Evolutionary conservation across 1,140 invertebrate genomes (phyloP), one percentile per base, ranked within the genome.

Genomic region (Myzus persicae): DNA sequence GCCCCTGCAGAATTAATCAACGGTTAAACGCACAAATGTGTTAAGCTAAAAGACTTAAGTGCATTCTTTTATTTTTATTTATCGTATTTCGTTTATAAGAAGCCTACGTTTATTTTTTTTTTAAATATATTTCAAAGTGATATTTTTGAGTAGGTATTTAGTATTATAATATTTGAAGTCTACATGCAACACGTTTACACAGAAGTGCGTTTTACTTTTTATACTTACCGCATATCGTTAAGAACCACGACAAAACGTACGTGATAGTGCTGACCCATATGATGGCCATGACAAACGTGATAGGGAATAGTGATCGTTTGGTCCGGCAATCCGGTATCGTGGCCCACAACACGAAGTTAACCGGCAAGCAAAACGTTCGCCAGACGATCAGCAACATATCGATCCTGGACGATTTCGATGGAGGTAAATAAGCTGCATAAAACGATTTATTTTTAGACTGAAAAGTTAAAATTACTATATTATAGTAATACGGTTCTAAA

Each of bases 271-370:
- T 96, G 85, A 97, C 96, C 96, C 97, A 97, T 0, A 96, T 94
- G 26, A 97, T 95, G 59, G 96, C 97, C 96, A 97, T 96, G 0
- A 96, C 48, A 94, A 97, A 97, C 2, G 97, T 97, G 0, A 97
- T 22, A 0, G 95, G 94, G 94, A 96, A 97, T 93, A 95, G 96
- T 76, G 95, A 95, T 93, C 94, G 95, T 89, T 96, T 81, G 8
- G 95, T 95, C 94, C 96, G 95, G 82, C 97, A 97, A 94, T 98
- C 97, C 0, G 98, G 98, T 90, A 99, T 96, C 0, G 97, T 97
- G 20, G 96, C 94, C 31, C 95, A 96, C 2, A 98, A 95, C 0
- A 97, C 44, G 6, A 98, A 95, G 94, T 96, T 97, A 1, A 98
- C 95, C 0, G 98, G 96, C 96, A 97, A 97, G 0, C 96, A 96